These are phyloP conservation scores for Euleptes europaea DNA, from an alignment of 2,113 vertebrate species.

Conservation along the genomic window DNA sequence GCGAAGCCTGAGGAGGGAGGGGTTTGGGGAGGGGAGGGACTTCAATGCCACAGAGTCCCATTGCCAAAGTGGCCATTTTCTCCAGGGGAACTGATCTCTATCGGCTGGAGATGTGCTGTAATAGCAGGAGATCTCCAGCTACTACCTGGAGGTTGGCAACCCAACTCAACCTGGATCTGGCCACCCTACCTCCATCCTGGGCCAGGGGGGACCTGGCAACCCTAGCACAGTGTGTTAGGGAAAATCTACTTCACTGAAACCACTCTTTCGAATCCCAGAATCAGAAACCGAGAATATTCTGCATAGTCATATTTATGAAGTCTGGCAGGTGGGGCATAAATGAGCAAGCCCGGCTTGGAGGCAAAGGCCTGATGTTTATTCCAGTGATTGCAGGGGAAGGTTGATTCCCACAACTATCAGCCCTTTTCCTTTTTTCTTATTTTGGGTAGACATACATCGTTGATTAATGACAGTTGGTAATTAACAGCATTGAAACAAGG, in stretches of 20 bases:
- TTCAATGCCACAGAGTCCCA: too few relatives aligned
- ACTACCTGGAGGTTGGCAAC: too few relatives aligned
- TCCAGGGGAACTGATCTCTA: too few relatives aligned
- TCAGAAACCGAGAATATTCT: not conserved
- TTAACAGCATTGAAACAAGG: slow-evolving; percentile 62
- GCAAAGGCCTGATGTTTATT: slow-evolving; percentile 39
- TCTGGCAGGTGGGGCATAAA: not conserved
- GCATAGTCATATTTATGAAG: not conserved
- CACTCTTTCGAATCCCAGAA: not conserved
- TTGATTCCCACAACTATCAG: slow-evolving; percentile 46
- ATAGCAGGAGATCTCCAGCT: too few relatives aligned
- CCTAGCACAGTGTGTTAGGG: too few relatives aligned
- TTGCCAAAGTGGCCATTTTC: too few relatives aligned
- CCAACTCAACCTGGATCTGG: too few relatives aligned
- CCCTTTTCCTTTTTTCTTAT: slow-evolving; percentile 20
- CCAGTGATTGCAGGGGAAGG: slow-evolving; percentile 26
- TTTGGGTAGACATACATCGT: slow-evolving; percentile 52
- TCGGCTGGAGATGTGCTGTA: too few relatives aligned
- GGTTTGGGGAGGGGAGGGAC: too few relatives aligned
- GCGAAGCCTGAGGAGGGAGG: too few relatives aligned
- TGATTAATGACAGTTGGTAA: slow-evolving; percentile 57
- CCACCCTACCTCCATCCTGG: too few relatives aligned
- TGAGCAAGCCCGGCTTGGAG: not conserved
- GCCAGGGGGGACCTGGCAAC: too few relatives aligned
- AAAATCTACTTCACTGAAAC: not conserved